Conservation (phyloP, 37 sponge, comb jelly and placozoan genomes). For the Agelas oroides region DNA sequence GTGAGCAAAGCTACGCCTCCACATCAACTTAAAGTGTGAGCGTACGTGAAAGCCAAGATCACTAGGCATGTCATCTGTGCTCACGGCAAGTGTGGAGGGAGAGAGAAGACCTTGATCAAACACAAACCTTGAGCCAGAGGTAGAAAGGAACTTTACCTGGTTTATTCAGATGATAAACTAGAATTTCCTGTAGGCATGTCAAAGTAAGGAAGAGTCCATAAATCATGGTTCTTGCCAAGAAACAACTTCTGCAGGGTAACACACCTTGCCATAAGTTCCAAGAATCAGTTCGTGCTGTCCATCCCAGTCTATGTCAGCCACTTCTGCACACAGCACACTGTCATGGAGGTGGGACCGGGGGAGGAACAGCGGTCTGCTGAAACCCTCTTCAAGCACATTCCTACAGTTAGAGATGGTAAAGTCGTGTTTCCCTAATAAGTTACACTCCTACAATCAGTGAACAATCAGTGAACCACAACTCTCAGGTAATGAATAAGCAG, state of each 20-base stretch:
- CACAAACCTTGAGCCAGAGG: no score
- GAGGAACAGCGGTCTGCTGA: conserved; percentile 33
- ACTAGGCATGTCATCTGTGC: background rate
- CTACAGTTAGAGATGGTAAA: conserved; percentile 14
- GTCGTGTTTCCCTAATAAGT: no score
- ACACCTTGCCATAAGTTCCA: conserved; percentile 88
- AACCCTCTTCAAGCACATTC: conserved; percentile 57
- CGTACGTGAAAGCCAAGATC: no score
- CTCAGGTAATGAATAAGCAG: no score
- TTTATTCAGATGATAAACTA: conserved; percentile 40
- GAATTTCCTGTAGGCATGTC: conserved; percentile 29
- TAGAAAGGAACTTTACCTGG: background rate
- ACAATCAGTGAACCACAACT: no score
- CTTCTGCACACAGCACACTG: conserved; percentile 74
- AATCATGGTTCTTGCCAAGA: background rate
- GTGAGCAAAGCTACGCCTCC: conserved; percentile 63
- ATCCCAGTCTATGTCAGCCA: conserved; percentile 82
- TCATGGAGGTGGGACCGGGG: conserved; percentile 72
- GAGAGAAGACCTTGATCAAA: background rate
- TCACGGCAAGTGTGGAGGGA: background rate
- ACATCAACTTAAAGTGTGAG: conserved; percentile 30
- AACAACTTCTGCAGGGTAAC: background rate
- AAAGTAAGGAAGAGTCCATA: background rate
- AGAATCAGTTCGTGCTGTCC: conserved; percentile 73
- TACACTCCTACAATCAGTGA: no score